These are phyloP conservation scores for Eristalis intricaria DNA, from an alignment of 2,888 invertebrate genomes.

Conservation along the genomic window DNA sequence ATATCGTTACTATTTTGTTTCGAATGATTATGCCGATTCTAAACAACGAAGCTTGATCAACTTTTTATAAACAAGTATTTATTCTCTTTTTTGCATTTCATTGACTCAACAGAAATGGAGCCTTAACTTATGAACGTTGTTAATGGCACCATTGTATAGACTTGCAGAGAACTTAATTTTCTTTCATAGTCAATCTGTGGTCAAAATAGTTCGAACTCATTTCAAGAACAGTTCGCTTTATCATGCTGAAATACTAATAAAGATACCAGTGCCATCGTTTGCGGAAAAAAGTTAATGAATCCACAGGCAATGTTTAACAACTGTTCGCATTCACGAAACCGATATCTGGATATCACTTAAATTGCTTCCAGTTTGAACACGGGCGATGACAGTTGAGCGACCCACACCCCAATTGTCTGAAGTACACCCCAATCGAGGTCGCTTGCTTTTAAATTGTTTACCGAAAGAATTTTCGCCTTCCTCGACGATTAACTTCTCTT, in stretches of 20 bases:
- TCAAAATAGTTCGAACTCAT: not conserved
- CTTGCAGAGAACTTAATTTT: too few species aligned
- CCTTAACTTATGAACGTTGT: too few species aligned
- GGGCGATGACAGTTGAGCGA: conserved; percentile 30
- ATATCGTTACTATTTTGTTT: too few species aligned
- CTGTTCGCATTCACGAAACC: not conserved
- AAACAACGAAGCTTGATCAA: too few species aligned
- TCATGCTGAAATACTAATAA: not conserved
- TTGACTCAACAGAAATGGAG: too few species aligned
- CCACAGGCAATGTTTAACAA: not conserved
- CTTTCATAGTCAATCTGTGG: not conserved
- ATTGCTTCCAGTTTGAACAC: conserved; percentile 23
- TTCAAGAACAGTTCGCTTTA: not conserved
- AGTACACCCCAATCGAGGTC: conserved; percentile 7
- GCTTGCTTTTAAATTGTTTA: conserved; percentile 50
- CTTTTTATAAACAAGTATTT: too few species aligned
- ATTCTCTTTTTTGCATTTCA: too few species aligned
- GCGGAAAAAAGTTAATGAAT: not conserved
- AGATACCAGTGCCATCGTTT: not conserved
- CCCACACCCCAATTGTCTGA: conserved; percentile 9
- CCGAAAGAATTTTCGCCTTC: conserved; percentile 57
- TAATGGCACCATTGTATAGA: too few species aligned
- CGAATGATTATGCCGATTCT: too few species aligned
- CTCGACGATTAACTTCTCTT: conserved; percentile 66
- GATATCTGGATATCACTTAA: not conserved